A percentile compares a stretch with the other conserved stretches of the same genome.
Conservation (phyloP, 2,797 vertebrate genomes). For the Sparus aurata region DNA sequence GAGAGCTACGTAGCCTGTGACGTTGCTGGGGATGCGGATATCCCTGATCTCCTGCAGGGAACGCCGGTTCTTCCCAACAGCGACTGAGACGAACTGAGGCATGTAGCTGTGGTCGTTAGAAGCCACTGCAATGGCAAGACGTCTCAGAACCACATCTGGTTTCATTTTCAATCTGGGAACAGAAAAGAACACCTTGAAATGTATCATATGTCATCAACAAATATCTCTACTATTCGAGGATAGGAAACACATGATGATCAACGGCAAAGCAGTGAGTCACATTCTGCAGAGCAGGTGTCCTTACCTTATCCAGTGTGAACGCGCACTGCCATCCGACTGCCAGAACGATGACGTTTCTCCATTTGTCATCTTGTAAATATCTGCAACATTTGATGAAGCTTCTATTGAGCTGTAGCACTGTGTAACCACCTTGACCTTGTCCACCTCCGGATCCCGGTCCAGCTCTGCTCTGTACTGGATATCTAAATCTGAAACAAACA, state of each 20-base stretch:
- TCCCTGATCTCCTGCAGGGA: conserved; percentile 96
- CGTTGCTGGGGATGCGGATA: conserved; percentile 96
- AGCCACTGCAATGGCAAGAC: conserved; percentile 94
- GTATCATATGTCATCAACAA: neutral
- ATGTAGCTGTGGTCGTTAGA: conserved; percentile 98
- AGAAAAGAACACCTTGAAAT: conserved; percentile 8
- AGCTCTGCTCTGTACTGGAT: conserved; percentile 89
- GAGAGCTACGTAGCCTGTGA: conserved; percentile 96
- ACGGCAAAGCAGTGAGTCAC: neutral
- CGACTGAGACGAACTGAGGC: conserved; percentile 97
- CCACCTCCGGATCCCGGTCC: conserved; percentile 89
- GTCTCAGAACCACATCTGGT: conserved; percentile 93
- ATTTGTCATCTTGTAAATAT: conserved; percentile 96
- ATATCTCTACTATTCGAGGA: neutral
- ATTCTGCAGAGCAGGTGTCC: conserved; percentile 34
- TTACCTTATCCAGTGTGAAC: conserved; percentile 97
- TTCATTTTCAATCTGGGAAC: conserved; percentile 94
- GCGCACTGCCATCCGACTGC: conserved; percentile 97
- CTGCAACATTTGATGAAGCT: conserved; percentile 92
- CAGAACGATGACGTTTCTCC: conserved; percentile 96
- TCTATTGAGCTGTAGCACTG: conserved; percentile 97
- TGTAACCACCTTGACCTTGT: conserved; percentile 93
- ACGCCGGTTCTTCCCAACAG: conserved; percentile 92
- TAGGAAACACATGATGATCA: neutral
- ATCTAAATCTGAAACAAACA: conserved; percentile 81